Percentiles rank a stretch among this genome's conserved stretches.
These are phyloP conservation scores for Dinoponera quadriceps DNA, from an alignment of 1,140 invertebrate species.

Conservation along the genomic window DNA sequence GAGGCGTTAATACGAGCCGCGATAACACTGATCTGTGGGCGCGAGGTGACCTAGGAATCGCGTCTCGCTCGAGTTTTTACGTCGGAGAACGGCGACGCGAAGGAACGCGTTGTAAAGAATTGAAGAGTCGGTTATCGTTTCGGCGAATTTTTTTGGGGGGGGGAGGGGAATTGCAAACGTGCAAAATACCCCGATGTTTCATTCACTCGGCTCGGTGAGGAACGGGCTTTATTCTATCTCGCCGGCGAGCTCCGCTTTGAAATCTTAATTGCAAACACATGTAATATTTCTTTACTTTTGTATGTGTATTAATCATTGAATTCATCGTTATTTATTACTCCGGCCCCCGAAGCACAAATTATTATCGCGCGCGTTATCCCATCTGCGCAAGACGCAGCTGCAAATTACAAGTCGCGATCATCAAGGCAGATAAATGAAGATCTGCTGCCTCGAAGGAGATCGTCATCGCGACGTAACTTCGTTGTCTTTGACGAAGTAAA, in stretches of 20 bases:
- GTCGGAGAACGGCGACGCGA: too few species aligned
- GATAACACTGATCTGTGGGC: background rate
- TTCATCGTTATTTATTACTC: constrained; percentile 5
- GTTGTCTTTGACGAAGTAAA: constrained; percentile 59
- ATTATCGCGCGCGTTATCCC: constrained; percentile 8
- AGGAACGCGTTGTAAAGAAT: too few species aligned
- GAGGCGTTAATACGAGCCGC: background rate
- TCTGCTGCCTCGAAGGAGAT: constrained; percentile 43
- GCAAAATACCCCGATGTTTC: too few species aligned
- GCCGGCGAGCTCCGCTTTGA: background rate
- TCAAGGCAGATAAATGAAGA: constrained; percentile 48
- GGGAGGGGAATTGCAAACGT: too few species aligned
- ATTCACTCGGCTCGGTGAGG: background rate
- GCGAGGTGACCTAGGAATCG: too few species aligned
- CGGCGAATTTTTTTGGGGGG: too few species aligned
- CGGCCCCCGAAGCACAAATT: background rate
- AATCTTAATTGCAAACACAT: background rate
- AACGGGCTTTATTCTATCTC: background rate
- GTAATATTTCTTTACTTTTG: background rate
- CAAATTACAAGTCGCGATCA: constrained; percentile 47
- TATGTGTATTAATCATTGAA: background rate
- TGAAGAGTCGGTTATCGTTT: too few species aligned
- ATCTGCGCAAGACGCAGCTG: background rate
- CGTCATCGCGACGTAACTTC: constrained; percentile 50
- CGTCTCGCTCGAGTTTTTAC: too few species aligned